Base-by-base conservation (phyloP, 2,113 vertebrate species). In the Seriola quinqueradiata region DNA sequence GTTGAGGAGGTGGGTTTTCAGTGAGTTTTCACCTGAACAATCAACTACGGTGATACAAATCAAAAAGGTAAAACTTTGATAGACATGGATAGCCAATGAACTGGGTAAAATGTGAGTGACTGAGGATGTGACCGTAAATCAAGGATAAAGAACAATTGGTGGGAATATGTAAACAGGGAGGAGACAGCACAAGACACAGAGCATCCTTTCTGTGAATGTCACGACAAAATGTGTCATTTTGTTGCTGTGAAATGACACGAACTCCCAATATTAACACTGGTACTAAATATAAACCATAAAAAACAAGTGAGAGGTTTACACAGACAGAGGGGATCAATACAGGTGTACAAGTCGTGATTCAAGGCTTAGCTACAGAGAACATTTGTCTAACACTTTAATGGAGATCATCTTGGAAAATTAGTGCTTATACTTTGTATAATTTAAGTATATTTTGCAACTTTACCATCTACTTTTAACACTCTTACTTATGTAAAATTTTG, bases 141-240 rank as follows among this genome's bases (percentile, higher is more conserved):
- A 2, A n/a, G 32, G 28, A 46, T 0, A 70, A 55, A 73, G 25
- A 50, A 64, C 36, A 32, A 23, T 16, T 54, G 61, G 78, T 75
- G 61, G 55, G 28, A 79, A 59, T 48, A 48, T 58, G n/a, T 55
- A 17, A 61, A 80, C 16, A 50, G 48, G 50, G 66, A 68, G 42
- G 48, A 69, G 74, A 85, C 16, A 21, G n/a, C 79, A 87, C 63
- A 64, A 64, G 57, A 86, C 34, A 83, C 34, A 70, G 48, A 85
- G 70, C 50, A 64, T 9, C 25, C 48, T 80, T 44, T 70, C 48
- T 81, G 48, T 36, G 46, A 63, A 84, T 70, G 58, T 65, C 52
- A 55, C 75, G 73, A 52, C 25, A n/a, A 84, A 79, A 77, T 5
- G 1, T 40, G 21, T 72, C 9, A 71, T 68, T 71, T 63, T 73